Evolutionary conservation across 2,113 vertebrate species (phyloP).

Genomic region (Balaeniceps rex): DNA sequence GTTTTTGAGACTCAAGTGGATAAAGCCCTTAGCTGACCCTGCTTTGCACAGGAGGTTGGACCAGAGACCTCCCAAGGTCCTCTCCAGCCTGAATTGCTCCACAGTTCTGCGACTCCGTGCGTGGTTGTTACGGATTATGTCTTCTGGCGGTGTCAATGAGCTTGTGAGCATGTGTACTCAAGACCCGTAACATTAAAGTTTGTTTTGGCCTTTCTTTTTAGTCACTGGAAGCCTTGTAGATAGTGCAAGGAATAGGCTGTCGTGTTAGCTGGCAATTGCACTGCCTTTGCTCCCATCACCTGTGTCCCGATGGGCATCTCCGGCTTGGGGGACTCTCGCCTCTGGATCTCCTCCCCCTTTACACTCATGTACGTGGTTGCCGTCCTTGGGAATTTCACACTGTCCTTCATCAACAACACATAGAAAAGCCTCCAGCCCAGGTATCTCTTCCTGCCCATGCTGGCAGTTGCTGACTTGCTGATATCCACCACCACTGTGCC

Average conservation of each 20-base stretch:
- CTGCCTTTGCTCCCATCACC: not conserved
- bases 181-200: fast-evolving
- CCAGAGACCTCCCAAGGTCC: not conserved
- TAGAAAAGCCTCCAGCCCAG: not conserved
- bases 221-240: not conserved
- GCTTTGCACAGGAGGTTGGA: not conserved
- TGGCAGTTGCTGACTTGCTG: conserved; percentile 30
- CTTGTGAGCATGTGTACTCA: fast-evolving
- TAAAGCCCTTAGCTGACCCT: not conserved
- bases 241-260: not conserved
- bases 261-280: not conserved
- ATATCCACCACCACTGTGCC: not conserved
- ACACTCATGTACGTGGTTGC: not conserved
- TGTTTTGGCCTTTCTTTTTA: not conserved
- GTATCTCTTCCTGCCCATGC: conserved; percentile 27
- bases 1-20: not conserved
- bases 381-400: not conserved
- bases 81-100: not conserved
- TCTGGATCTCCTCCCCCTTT: not conserved
- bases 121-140: fast-evolving
- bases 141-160: not conserved
- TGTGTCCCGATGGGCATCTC: not conserved
- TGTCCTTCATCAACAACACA: not conserved
- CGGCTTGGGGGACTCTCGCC: not conserved
- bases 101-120: not conserved